Base-by-base conservation (phyloP, 2,113 vertebrate species). In the Amblyornis subalaris region DNA sequence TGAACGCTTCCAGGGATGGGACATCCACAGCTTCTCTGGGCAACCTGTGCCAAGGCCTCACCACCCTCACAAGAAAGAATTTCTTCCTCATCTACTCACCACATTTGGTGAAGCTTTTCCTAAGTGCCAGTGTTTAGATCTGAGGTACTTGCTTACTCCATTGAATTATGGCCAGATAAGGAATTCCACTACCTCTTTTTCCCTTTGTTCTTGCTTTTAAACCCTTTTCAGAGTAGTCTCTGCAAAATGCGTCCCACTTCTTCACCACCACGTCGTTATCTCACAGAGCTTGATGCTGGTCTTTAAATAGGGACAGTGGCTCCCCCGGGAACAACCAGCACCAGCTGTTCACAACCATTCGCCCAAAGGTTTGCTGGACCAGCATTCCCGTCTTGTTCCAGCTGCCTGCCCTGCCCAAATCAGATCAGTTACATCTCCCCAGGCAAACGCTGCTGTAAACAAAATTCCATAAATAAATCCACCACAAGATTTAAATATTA, bases 391-490 rank as follows among this genome's bases (percentile, higher is more conserved):
- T 15, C 36, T 66, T 61, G 18, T 62, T 64, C 62, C 86, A 47
- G 80, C 36, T 1, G 4, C 26, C 57, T 40, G 57, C 80, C 42
- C 47, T 50, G 57, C 73, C 72, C 76, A 66, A 16, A 60, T 72
- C n/a, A 67, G 55, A 84, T 53, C 80, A 44, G 18, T 79, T 57
- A 24, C 9, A 2, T n/a, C 40, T 80, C 53, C 40, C n/a, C 87
- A 89, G 53, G 69, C 62, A 57, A 92, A 70, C 17, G 4, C 16
- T 26, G 26, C 62, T 33, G 23, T 21, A 66, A 83, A 73, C 45
- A 86, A 33, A 93, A 65, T 14, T 21, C 80, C 55, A 55, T 38
- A 42, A 93, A 85, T 69, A 88, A 89, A 77, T 20, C 15, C 35
- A 65, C 33, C 20, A 11, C 36, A 40, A 53, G 25, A 47, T 20